Conservation (phyloP, 2,113 vertebrate species). For the Oncorhynchus keta region DNA sequence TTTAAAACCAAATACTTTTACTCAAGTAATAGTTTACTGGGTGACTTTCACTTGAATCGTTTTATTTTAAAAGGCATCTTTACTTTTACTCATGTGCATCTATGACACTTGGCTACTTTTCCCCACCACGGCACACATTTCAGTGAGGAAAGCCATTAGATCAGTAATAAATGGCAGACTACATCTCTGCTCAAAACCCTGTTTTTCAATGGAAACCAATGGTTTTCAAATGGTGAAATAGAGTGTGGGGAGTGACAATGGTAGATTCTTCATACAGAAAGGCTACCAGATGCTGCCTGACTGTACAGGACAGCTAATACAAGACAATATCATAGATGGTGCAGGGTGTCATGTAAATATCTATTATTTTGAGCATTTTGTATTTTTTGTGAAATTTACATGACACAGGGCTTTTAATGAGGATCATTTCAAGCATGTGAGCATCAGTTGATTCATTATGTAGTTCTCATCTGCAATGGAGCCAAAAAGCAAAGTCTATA, state of each 20-base stretch:
- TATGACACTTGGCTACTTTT: too few relatives aligned
- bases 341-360: too few relatives aligned
- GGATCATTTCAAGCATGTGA: too few relatives aligned
- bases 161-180: neutral
- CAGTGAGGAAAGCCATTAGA: neutral
- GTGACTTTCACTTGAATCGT: too few relatives aligned
- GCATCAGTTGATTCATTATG: too few relatives aligned
- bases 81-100: too few relatives aligned
- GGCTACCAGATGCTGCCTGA: neutral
- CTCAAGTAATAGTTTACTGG: too few relatives aligned
- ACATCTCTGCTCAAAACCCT: neutral
- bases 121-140: neutral
- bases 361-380: too few relatives aligned
- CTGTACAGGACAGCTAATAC: neutral
- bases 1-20: too few relatives aligned
- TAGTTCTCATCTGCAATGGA: neutral
- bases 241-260: neutral
- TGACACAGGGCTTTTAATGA: too few relatives aligned
- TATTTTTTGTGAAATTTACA: too few relatives aligned
- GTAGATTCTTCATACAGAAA: neutral
- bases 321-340: neutral
- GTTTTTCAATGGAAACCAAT: neutral
- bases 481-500: neutral
- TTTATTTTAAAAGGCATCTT: too few relatives aligned
- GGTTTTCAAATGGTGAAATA: neutral